These are phyloP conservation scores for Tarsius wallacei DNA, from an alignment of 2,797 vertebrate genomes.

Conservation along the genomic window DNA sequence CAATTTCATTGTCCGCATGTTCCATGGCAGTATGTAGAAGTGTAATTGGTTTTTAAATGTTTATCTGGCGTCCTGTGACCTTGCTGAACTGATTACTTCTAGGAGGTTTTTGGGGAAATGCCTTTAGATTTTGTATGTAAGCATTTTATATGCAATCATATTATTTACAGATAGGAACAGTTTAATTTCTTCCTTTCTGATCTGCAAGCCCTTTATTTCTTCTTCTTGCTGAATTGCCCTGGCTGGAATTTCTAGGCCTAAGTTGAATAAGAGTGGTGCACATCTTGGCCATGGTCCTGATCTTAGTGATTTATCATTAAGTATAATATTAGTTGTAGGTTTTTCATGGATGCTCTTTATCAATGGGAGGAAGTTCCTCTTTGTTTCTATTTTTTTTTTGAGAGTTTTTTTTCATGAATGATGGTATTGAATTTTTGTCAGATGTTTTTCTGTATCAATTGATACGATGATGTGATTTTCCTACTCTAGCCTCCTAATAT, in stretches of 20 bases:
- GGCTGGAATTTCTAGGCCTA: neutral
- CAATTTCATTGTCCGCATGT: neutral
- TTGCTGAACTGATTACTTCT: neutral
- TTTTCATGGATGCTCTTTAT: neutral
- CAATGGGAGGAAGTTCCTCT: neutral
- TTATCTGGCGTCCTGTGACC: neutral
- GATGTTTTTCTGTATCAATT: neutral
- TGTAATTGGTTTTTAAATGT: neutral
- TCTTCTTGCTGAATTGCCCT: neutral
- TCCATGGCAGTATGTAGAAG: neutral
- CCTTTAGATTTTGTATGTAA: neutral
- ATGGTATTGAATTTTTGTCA: neutral
- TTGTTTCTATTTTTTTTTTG: neutral
- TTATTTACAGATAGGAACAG: neutral
- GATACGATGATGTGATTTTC: neutral
- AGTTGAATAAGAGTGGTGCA: neutral
- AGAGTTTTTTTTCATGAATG: neutral
- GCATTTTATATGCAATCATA: neutral
- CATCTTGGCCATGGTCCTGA: neutral
- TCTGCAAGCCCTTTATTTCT: neutral
- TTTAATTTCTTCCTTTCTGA: conserved; percentile 37
- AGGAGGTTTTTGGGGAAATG: neutral
- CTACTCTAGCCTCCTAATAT: neutral
- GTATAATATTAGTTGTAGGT: neutral
- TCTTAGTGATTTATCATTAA: neutral